A percentile compares a stretch with the other conserved stretches of the same genome.
Conservation (phyloP, 2,797 vertebrate genomes). For the Siniperca obscura region DNA sequence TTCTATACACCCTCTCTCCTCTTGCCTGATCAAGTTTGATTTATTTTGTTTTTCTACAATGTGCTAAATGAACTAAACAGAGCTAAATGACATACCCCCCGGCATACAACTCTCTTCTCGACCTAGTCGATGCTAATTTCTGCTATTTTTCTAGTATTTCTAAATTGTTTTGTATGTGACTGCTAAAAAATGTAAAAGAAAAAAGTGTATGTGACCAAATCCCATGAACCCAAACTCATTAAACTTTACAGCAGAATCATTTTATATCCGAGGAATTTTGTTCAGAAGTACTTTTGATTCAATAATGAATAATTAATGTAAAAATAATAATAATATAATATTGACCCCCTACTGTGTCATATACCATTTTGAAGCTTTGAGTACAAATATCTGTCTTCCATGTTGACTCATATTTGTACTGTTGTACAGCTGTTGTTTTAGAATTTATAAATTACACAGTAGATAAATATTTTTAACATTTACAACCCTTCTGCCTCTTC, state of each 20-base stretch:
- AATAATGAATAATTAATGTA: slow-evolving; percentile 1
- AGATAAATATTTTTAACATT: slow-evolving; percentile 13
- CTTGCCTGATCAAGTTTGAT: slow-evolving; percentile 42
- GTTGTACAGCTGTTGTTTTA: slow-evolving; percentile 18
- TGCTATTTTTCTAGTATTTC: slow-evolving; percentile 22
- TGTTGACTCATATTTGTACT: slow-evolving; percentile 12
- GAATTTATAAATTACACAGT: neutral
- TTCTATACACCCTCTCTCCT: neutral
- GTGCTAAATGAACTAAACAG: slow-evolving; percentile 39
- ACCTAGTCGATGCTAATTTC: slow-evolving; percentile 30
- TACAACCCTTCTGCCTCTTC: slow-evolving; percentile 16
- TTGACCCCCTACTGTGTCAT: neutral
- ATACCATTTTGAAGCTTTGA: neutral
- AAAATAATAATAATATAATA: neutral
- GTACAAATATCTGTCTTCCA: slow-evolving; percentile 5
- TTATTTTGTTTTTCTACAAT: slow-evolving; percentile 46
- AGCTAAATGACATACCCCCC: slow-evolving; percentile 36
- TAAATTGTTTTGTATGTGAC: neutral
- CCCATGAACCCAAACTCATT: slow-evolving; percentile 9
- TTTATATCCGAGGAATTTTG: slow-evolving; percentile 3
- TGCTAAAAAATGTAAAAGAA: slow-evolving; percentile 3
- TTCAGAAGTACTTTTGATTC: slow-evolving; percentile 2
- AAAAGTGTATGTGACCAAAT: neutral
- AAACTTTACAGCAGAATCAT: slow-evolving; percentile 1
- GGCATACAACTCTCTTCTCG: slow-evolving; percentile 1